Evolutionary conservation across 2,113 vertebrate species (phyloP), one percentile per base, ranked within the genome.

Genomic region (Microcebus griseorufus): DNA sequence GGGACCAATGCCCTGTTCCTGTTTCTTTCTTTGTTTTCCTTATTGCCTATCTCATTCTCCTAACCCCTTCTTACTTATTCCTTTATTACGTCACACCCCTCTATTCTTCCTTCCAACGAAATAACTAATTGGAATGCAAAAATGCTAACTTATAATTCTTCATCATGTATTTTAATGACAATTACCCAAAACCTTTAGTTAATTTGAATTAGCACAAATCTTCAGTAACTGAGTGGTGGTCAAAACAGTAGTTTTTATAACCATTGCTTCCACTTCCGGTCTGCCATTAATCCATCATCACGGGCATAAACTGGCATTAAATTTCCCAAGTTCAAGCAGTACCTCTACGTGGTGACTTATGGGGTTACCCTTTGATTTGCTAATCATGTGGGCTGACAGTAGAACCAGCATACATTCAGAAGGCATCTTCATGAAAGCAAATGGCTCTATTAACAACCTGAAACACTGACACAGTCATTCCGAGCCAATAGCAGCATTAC

Each of bases 391-490:
- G 78, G 62, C 27, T 92, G 3, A 6, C 27, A 67, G 1, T 81
- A 90, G 94, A 97, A 67, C 9, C 0, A 55, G 89, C n/a, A 72
- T 3, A 39, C 34, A 65, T 48, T 72, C 86, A 22, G 60, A 88
- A 96, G 83, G 17, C 94, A 48, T 27, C 95, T 8, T 76, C 48
- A 32, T 27, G 2, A 58, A 72, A 62, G 81, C 45, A 9, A 97
- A 92, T 6, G 73, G 53, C 65, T 98, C 80, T 91, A n/a, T 93
- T 95, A 93, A 87, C 93, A 96, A 69, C 11, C 29, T 37, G 60
- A 96, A 90, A 94, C 83, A 90, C 65, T 79, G 17, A 90, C 80
- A 87, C 48, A 96, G 80, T 60, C 42, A 73, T 83, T n/a, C 20
- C 37, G 13, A 96, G 60, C 65, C 91, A 84, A 16, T 6, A 80